Percentiles rank a stretch among this genome's conserved stretches.
These are phyloP conservation scores for Papilio dardanus DNA, from an alignment of 1,140 invertebrate species.

Conservation along the genomic window DNA sequence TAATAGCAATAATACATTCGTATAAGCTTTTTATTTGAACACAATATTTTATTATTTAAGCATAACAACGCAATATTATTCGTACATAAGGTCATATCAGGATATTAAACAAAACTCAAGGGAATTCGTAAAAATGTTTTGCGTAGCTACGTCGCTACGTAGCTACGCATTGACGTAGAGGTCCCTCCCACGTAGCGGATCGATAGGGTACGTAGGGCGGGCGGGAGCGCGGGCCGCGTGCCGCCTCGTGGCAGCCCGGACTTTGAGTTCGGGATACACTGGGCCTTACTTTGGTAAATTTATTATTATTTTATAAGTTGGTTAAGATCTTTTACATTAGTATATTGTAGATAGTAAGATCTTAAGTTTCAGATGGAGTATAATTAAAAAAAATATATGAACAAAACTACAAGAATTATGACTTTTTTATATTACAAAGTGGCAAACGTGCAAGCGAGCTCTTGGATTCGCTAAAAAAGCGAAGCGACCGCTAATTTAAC, in stretches of 20 bases:
- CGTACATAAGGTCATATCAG: background rate
- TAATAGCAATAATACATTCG: background rate
- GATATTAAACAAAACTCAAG: slow-evolving; percentile 6
- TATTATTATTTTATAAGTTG: background rate
- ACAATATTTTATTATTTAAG: background rate
- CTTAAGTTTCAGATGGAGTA: background rate
- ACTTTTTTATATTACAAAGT: too few relatives aligned
- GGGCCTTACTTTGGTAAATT: background rate
- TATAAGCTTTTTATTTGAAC: background rate
- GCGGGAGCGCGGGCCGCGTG: slow-evolving; percentile 18
- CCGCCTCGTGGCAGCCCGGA: slow-evolving; percentile 37
- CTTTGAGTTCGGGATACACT: slow-evolving; percentile 27
- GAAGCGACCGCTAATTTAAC: too few relatives aligned
- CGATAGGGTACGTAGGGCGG: slow-evolving; percentile 37
- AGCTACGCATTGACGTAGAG: slow-evolving; percentile 36
- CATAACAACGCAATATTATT: background rate
- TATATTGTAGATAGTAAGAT: background rate
- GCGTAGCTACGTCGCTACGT: slow-evolving; percentile 36
- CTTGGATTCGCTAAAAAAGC: too few relatives aligned
- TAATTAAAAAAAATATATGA: too few relatives aligned
- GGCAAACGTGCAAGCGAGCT: too few relatives aligned
- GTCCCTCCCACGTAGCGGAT: slow-evolving; percentile 33
- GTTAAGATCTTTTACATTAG: background rate
- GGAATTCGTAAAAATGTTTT: slow-evolving; percentile 16
- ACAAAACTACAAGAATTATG: too few relatives aligned